phyloP scores from a whole-genome alignment of 92 coral and sea anemone genomes.

The Blastomussa wellsi region DNA sequence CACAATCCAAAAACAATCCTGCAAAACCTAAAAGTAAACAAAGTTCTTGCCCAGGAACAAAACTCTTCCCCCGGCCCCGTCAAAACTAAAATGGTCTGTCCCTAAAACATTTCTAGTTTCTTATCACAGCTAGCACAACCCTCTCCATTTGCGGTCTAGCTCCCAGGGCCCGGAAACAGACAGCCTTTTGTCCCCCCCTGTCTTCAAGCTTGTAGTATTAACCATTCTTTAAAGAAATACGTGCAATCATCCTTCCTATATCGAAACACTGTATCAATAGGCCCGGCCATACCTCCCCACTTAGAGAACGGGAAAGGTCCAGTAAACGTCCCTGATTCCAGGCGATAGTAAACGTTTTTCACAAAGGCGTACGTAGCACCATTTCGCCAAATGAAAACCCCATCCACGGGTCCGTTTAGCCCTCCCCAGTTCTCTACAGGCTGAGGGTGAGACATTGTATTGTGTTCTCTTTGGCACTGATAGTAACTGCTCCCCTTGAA shows the following conservation, averaged over 20 bases:
- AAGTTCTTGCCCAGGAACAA: no score
- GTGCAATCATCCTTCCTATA: conserved; percentile 26
- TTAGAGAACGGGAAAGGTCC: not conserved
- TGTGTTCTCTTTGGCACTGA: conserved; percentile 22
- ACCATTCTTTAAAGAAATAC: conserved; percentile 65
- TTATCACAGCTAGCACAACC: not conserved
- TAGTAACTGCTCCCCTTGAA: conserved; percentile 51
- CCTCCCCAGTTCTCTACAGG: not conserved
- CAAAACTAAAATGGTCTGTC: no score
- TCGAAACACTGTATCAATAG: conserved; percentile 58
- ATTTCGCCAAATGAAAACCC: not conserved
- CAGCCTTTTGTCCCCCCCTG: not conserved
- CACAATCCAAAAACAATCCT: no score
- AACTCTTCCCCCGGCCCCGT: no score
- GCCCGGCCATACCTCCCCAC: conserved; percentile 43
- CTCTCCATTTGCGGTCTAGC: not conserved
- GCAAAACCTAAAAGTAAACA: no score
- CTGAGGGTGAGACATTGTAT: conserved; percentile 15
- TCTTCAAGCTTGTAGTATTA: conserved; percentile 57
- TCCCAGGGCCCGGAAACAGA: not conserved
- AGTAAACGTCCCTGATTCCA: not conserved
- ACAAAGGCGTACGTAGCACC: not conserved
- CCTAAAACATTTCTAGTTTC: no score
- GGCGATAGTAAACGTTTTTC: not conserved
- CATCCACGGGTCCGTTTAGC: conserved; percentile 27